Evolutionary conservation across 2,113 vertebrate genomes (phyloP).

Genomic region (Istiophorus platypterus): DNA sequence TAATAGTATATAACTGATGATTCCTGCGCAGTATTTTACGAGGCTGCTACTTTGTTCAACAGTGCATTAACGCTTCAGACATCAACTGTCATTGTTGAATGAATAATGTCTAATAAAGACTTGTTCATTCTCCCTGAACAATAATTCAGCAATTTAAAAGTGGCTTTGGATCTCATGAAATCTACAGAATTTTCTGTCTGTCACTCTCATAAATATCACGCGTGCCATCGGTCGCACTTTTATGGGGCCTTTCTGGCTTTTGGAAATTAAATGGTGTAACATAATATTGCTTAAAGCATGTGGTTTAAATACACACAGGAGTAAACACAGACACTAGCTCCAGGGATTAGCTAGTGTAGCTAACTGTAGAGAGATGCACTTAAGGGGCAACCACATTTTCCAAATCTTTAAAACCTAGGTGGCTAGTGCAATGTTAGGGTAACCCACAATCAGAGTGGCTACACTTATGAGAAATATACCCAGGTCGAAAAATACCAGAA

Average conservation of each 20-base stretch:
- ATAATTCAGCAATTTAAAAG: background rate
- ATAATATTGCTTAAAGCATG: background rate
- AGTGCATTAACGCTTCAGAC: slow-evolving; percentile 26
- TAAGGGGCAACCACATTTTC: background rate
- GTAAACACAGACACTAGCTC: background rate
- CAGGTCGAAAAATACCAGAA: background rate
- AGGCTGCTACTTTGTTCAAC: slow-evolving; percentile 37
- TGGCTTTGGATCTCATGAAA: slow-evolving; percentile 5
- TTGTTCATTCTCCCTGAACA: slow-evolving; percentile 13
- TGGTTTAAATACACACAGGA: background rate
- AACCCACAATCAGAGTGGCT: background rate
- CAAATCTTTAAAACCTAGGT: background rate
- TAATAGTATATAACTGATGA: slow-evolving; percentile 23
- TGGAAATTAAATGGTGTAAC: background rate
- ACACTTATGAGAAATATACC: background rate
- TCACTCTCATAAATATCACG: background rate
- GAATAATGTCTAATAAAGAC: background rate
- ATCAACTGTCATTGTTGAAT: slow-evolving; percentile 12
- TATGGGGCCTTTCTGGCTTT: background rate
- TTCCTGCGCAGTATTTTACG: slow-evolving; percentile 22
- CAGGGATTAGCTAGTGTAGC: background rate
- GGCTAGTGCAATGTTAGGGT: background rate
- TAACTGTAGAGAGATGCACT: background rate
- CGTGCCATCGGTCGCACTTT: background rate
- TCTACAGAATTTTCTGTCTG: background rate